A percentile compares a stretch with the other conserved stretches of the same genome.
Conservation (phyloP, 1,140 invertebrate genomes). For the Microplitis mediator region DNA sequence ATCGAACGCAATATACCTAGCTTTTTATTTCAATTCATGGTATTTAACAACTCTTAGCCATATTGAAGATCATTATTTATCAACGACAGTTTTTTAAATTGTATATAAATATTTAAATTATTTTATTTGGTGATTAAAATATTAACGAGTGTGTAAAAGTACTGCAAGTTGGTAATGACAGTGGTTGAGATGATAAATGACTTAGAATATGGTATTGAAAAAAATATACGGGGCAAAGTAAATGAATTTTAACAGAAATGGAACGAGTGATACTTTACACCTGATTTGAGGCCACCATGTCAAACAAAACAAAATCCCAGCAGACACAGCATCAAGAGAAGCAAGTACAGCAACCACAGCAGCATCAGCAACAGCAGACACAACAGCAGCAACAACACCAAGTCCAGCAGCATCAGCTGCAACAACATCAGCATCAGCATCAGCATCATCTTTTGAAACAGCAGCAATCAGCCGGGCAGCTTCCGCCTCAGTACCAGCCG, state of each 20-base stretch:
- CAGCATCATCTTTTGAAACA: constrained; percentile 26
- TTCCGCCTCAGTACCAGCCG: constrained; percentile 71
- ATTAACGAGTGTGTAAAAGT: too few species aligned
- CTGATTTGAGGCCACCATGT: constrained; percentile 57
- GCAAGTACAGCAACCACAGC: constrained; percentile 41
- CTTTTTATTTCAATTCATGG: neutral
- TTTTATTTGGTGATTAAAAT: neutral
- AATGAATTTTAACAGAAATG: constrained; percentile 53
- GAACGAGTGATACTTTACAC: constrained; percentile 52
- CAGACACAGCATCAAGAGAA: constrained; percentile 42
- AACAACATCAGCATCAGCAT: constrained; percentile 35
- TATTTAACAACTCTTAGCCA: neutral
- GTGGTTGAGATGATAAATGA: neutral
- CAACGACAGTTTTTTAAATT: neutral
- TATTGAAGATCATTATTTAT: neutral
- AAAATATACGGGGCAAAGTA: constrained; percentile 24
- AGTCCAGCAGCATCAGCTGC: constrained; percentile 28
- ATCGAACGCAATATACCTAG: neutral
- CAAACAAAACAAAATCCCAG: constrained; percentile 60
- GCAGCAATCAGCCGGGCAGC: constrained; percentile 47
- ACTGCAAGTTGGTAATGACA: neutral
- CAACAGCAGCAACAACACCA: constrained; percentile 8
- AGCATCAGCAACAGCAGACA: constrained; percentile 8
- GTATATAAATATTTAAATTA: neutral
- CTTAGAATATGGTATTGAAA: neutral